Evolutionary conservation across 2,797 vertebrate genomes (phyloP).

Genomic region (Parauchenoglanis ngamensis): DNA sequence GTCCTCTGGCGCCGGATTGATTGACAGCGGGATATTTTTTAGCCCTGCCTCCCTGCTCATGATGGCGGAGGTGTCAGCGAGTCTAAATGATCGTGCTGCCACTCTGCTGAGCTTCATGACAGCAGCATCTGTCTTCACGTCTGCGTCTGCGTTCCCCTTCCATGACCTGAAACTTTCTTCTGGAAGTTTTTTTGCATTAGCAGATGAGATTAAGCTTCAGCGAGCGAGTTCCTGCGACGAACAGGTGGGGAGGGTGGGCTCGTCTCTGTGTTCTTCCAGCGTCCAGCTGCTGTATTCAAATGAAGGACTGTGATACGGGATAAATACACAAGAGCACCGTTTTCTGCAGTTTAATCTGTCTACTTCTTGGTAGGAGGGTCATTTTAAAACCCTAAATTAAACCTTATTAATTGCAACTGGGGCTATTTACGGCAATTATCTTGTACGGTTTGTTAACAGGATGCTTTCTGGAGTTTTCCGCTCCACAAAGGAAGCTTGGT

Average conservation of each 20-base stretch:
- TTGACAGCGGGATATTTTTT: slow-evolving; percentile 55
- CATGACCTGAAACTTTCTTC: slow-evolving; percentile 43
- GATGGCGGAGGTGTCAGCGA: slow-evolving; percentile 52
- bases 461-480: neutral
- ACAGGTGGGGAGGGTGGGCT: slow-evolving; percentile 26
- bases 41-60: slow-evolving; percentile 41
- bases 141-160: slow-evolving; percentile 40
- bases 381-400: slow-evolving; percentile 30
- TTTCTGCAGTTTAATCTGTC: slow-evolving; percentile 27
- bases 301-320: slow-evolving; percentile 1
- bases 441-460: slow-evolving; percentile 21
- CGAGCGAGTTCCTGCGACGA: slow-evolving; percentile 20
- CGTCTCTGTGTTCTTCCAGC: neutral
- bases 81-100: slow-evolving; percentile 21
- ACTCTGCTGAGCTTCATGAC: slow-evolving; percentile 47
- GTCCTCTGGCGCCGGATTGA: slow-evolving; percentile 35
- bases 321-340: neutral
- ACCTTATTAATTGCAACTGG: slow-evolving; percentile 5
- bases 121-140: slow-evolving; percentile 60
- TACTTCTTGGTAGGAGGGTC: slow-evolving; percentile 2
- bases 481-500: neutral
- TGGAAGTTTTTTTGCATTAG: slow-evolving; percentile 33
- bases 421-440: slow-evolving; percentile 23
- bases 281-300: slow-evolving; percentile 38
- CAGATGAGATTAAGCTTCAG: slow-evolving; percentile 21